phyloP scores from a whole-genome alignment of 2,113 vertebrate genomes.

The Lampris incognitus region DNA sequence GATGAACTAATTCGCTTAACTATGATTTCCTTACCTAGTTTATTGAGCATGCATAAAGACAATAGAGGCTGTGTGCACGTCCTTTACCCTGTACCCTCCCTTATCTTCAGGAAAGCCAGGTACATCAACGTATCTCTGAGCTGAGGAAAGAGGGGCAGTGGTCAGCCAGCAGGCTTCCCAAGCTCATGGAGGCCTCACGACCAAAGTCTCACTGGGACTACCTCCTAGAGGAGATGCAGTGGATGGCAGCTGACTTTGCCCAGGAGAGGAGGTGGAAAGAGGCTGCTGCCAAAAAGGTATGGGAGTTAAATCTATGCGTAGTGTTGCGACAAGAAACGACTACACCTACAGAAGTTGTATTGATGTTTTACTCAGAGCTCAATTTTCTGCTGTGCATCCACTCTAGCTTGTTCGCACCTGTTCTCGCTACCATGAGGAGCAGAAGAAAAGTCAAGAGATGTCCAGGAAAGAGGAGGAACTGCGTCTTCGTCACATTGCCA shows the following conservation, averaged over 20 bases:
- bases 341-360: background rate
- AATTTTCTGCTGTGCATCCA: background rate
- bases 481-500: constrained; percentile 88
- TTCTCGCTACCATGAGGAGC: constrained; percentile 89
- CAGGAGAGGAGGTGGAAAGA: constrained; percentile 98
- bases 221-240: constrained; percentile 97
- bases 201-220: constrained; percentile 98
- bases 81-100: background rate
- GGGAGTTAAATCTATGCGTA: background rate
- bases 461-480: constrained; percentile 86
- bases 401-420: constrained; percentile 91
- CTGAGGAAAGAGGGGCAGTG: constrained; percentile 95
- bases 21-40: too few species aligned
- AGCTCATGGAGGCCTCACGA: constrained; percentile 91
- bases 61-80: too few species aligned
- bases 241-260: constrained; percentile 98
- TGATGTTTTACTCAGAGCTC: background rate
- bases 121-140: constrained; percentile 91
- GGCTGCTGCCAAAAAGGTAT: constrained; percentile 95
- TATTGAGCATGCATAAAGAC: too few species aligned
- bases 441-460: constrained; percentile 85
- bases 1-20: too few species aligned
- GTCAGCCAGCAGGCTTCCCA: constrained; percentile 92
- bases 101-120: constrained; percentile 87
- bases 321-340: background rate